A percentile compares a stretch with the other conserved stretches of the same genome.
Conservation (phyloP, 2,888 invertebrate species). For the Heterodera filipjevi region DNA sequence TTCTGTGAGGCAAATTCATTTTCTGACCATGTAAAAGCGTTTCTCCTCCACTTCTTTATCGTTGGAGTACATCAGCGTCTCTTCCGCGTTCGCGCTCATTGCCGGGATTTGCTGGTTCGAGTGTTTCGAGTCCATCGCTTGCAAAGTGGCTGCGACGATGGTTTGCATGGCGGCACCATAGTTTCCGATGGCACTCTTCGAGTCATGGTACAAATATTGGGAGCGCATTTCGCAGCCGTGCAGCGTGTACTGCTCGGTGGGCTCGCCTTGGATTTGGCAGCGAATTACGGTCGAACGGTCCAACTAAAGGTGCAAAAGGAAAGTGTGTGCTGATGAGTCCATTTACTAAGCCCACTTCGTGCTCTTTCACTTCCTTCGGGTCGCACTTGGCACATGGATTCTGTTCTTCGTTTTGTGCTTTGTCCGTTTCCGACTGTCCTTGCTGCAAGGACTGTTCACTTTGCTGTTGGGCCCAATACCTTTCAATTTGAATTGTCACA, state of each 20-base stretch:
- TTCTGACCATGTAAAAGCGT: conserved; percentile 53
- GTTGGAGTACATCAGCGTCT: conserved; percentile 49
- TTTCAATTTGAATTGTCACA: background rate
- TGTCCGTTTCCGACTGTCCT: background rate
- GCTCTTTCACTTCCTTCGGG: conserved; percentile 30
- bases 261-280: conserved; percentile 41
- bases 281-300: conserved; percentile 48
- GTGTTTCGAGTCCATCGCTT: conserved; percentile 15
- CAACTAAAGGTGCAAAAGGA: conserved; percentile 37
- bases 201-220: conserved; percentile 51
- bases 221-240: conserved; percentile 44
- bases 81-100: conserved; percentile 31
- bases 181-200: conserved; percentile 33
- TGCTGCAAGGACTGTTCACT: background rate
- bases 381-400: conserved; percentile 37
- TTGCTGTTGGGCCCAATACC: conserved; percentile 7
- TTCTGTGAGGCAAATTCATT: conserved; percentile 28
- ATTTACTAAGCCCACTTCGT: conserved; percentile 10
- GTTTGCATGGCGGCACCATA: conserved; percentile 43
- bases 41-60: conserved; percentile 49
- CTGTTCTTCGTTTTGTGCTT: background rate
- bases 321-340: background rate
- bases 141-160: conserved; percentile 38
- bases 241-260: conserved; percentile 47
- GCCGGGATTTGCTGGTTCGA: conserved; percentile 26